Conservation (phyloP, 53 echinoderm and acorn worm genomes). For the Henricia sp. region DNA sequence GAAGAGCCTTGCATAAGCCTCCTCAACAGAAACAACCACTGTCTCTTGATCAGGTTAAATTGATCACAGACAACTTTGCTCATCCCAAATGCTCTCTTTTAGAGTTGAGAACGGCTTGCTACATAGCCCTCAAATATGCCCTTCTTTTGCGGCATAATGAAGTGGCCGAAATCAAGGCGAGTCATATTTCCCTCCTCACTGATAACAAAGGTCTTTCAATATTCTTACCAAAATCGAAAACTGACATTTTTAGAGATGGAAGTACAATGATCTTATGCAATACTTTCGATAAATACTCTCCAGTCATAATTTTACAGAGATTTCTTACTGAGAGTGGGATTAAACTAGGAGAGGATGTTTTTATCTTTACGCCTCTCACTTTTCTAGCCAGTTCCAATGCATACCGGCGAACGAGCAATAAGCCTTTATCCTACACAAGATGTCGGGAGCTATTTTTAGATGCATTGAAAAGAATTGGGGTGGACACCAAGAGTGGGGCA, state of each 20-base stretch:
- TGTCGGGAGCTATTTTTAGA: conserved; percentile 7
- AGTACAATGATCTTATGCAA: not conserved
- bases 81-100: not conserved
- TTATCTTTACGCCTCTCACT: not conserved
- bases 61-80: not conserved
- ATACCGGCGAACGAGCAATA: not conserved
- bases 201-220: not conserved
- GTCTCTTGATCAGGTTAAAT: not conserved
- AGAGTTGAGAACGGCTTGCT: not conserved
- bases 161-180: not conserved
- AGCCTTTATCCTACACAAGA: not conserved
- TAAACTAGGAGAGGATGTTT: not conserved
- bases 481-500: not conserved
- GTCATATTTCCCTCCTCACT: not conserved
- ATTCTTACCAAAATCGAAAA: conserved; percentile 30
- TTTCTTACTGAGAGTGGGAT: not conserved
- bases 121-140: not conserved
- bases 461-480: not conserved
- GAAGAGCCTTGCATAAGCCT: not conserved
- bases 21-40: conserved; percentile 14
- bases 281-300: not conserved
- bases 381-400: not conserved
- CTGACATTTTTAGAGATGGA: conserved; percentile 12
- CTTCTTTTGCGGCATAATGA: conserved; percentile 15
- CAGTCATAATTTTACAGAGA: not conserved